phyloP scores from a whole-genome alignment of 2,113 vertebrate genomes.

The Pyrgilauda ruficollis region DNA sequence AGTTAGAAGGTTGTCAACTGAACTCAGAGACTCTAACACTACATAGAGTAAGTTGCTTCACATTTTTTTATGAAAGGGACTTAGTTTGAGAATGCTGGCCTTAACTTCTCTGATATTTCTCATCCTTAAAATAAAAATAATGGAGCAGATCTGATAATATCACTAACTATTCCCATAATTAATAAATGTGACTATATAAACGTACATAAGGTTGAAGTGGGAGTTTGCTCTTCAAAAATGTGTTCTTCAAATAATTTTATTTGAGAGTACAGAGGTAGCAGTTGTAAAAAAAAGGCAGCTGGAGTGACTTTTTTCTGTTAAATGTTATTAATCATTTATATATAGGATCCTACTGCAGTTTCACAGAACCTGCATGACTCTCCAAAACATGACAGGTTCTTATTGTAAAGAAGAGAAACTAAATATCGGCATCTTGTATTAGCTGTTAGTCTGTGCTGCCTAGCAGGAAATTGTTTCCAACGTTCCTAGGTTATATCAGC shows the following conservation, averaged over 20 bases:
- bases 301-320: background rate
- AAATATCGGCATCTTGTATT: background rate
- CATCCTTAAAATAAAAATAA: background rate
- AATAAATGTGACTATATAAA: background rate
- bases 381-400: background rate
- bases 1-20: background rate
- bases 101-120: background rate
- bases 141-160: background rate
- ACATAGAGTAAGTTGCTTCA: background rate
- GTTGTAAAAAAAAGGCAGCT: background rate
- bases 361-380: background rate
- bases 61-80: accelerated
- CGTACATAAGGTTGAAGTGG: background rate
- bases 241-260: background rate
- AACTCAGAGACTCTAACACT: background rate
- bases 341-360: background rate
- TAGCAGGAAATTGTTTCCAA: background rate
- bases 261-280: background rate
- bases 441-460: background rate
- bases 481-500: background rate
- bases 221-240: background rate
- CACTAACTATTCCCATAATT: background rate
- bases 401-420: background rate
- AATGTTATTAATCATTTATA: background rate
- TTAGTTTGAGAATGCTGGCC: background rate